Evolutionary conservation across 2,113 vertebrate species (phyloP).

Genomic region (Cavia porcellus): DNA sequence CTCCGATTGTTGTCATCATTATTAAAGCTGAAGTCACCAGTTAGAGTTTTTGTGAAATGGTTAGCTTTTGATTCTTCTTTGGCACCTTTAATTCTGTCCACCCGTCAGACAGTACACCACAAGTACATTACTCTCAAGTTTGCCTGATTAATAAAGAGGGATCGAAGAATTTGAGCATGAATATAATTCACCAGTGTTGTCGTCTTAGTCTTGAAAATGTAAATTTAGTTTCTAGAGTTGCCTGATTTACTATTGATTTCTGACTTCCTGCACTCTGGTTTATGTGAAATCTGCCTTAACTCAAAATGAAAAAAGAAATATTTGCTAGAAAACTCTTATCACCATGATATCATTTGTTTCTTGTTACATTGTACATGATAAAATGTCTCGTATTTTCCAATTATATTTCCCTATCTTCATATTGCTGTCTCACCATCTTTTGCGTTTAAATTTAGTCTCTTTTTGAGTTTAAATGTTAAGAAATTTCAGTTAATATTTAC

Average conservation of each 20-base stretch:
- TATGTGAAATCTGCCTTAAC: slow-evolving; percentile 38
- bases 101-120: background rate
- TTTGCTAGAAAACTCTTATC: background rate
- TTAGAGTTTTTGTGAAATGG: background rate
- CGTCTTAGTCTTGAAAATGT: slow-evolving; percentile 10
- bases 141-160: background rate
- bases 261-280: slow-evolving; percentile 14
- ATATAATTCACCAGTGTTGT: background rate
- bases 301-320: slow-evolving; percentile 19
- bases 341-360: background rate
- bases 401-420: background rate
- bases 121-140: background rate
- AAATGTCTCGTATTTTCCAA: slow-evolving; percentile 6
- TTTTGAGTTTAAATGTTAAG: slow-evolving; percentile 46
- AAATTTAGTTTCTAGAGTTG: slow-evolving; percentile 11
- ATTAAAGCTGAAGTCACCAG: background rate
- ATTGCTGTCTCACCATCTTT: background rate
- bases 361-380: background rate
- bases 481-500: slow-evolving; percentile 2
- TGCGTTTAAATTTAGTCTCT: background rate
- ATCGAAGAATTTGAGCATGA: background rate
- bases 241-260: slow-evolving; percentile 31
- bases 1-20: background rate
- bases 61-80: slow-evolving; percentile 51
- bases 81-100: background rate